Conservation (phyloP, 2,888 invertebrate species). For the Phyllotreta striolata region DNA sequence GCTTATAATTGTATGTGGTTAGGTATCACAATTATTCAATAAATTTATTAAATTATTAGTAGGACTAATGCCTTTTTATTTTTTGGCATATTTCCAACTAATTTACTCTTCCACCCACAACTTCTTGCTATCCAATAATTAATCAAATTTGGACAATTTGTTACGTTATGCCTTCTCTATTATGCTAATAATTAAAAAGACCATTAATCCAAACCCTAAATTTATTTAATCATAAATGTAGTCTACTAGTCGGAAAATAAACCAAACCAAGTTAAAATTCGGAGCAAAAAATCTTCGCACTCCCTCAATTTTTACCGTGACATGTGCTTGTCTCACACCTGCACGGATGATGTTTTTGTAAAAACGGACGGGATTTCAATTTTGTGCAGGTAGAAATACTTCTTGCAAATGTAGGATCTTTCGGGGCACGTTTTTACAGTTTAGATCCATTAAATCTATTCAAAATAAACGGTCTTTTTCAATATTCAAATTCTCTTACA, state of each 20-base stretch:
- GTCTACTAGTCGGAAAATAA: neutral
- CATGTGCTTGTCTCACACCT: slow-evolving; percentile 57
- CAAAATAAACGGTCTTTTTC: slow-evolving; percentile 40
- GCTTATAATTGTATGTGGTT: too few relatives aligned
- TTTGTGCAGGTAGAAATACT: slow-evolving; percentile 53
- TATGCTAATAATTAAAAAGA: too few relatives aligned
- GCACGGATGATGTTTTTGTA: slow-evolving; percentile 47
- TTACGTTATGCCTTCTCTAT: too few relatives aligned
- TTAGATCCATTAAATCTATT: slow-evolving; percentile 45
- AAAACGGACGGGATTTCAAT: slow-evolving; percentile 45
- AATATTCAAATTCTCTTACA: slow-evolving; percentile 43
- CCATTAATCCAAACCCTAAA: too few relatives aligned
- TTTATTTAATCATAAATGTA: neutral
- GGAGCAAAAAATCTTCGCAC: slow-evolving; percentile 34
- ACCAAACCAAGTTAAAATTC: neutral
- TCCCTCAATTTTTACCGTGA: slow-evolving; percentile 47
- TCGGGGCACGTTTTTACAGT: slow-evolving; percentile 44
- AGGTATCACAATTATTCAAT: too few relatives aligned
- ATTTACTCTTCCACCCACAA: too few relatives aligned
- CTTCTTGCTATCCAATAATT: too few relatives aligned
- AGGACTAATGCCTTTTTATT: too few relatives aligned
- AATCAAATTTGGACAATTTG: too few relatives aligned
- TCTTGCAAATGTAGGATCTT: slow-evolving; percentile 44
- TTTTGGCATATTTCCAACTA: too few relatives aligned
- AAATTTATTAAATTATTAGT: too few relatives aligned